These are phyloP conservation scores for Rhinoderma darwinii DNA, from an alignment of 2,113 vertebrate genomes.

Conservation along the genomic window DNA sequence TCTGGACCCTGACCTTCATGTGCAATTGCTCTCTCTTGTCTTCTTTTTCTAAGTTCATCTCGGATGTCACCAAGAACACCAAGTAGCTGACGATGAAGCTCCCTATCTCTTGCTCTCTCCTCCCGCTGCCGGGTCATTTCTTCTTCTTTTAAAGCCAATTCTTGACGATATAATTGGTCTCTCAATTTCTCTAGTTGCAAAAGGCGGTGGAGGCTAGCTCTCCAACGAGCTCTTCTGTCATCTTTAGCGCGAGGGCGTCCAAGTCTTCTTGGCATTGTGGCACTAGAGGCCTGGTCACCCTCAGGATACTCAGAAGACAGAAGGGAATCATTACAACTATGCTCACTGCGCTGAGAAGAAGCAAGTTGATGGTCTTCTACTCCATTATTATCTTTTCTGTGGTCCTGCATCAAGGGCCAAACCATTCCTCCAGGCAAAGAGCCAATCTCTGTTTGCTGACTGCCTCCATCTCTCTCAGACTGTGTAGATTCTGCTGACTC, in stretches of 20 bases:
- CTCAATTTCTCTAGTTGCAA: constrained; percentile 54
- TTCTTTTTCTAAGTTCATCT: constrained; percentile 58
- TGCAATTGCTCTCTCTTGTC: constrained; percentile 50
- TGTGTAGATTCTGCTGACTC: constrained; percentile 57
- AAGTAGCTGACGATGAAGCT: constrained; percentile 53
- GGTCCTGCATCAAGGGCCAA: constrained; percentile 52
- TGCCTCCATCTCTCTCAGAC: constrained; percentile 55
- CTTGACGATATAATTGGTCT: constrained; percentile 55
- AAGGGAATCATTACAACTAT: constrained; percentile 57
- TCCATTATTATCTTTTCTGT: constrained; percentile 49
- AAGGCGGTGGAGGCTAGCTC: constrained; percentile 54
- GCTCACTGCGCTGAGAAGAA: constrained; percentile 57
- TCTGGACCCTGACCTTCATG: constrained; percentile 53
- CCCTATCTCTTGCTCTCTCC: constrained; percentile 53
- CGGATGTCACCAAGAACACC: constrained; percentile 53
- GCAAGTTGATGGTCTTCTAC: constrained; percentile 55
- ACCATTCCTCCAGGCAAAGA: constrained; percentile 52
- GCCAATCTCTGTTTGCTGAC: constrained; percentile 56
- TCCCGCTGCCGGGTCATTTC: constrained; percentile 55
- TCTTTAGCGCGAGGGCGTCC: constrained; percentile 56
- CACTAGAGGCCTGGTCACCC: constrained; percentile 55
- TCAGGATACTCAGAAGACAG: constrained; percentile 55
- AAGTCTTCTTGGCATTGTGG: constrained; percentile 55
- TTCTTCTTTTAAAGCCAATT: constrained; percentile 55
- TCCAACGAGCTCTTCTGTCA: constrained; percentile 57